These are phyloP conservation scores for Ametastegia equiseti DNA, from an alignment of 2,888 invertebrate species.

Conservation along the genomic window DNA sequence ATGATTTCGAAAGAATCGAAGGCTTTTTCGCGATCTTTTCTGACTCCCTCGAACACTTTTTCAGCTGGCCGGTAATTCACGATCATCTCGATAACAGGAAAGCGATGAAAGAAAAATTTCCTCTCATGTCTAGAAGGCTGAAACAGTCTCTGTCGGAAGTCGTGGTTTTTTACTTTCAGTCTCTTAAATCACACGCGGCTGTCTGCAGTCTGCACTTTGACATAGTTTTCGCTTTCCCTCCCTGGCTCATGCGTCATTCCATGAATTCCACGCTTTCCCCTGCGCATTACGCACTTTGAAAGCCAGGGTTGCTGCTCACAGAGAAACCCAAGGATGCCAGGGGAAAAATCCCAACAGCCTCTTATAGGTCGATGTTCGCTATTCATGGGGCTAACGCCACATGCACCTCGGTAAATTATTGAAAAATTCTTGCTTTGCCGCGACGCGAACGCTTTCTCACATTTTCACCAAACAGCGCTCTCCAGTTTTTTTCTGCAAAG, in stretches of 20 bases:
- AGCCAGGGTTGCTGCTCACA: not conserved
- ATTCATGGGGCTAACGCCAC: not conserved
- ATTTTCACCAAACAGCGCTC: not conserved
- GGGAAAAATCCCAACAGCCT: conserved; percentile 10
- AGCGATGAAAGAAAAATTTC: not conserved
- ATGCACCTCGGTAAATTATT: not conserved
- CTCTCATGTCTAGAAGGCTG: not conserved
- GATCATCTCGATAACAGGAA: conserved; percentile 7
- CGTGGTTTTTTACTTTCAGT: not conserved
- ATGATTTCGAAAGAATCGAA: conserved; percentile 16
- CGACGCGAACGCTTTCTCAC: not conserved
- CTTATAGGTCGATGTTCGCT: not conserved
- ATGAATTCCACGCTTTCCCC: conserved; percentile 23
- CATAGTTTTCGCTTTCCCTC: conserved; percentile 29
- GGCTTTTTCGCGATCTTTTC: not conserved
- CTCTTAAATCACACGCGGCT: not conserved
- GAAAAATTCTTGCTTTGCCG: not conserved
- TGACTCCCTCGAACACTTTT: not conserved
- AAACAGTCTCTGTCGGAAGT: not conserved
- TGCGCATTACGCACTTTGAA: conserved; percentile 1
- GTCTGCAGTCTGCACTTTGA: conserved; percentile 28
- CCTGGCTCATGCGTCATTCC: conserved; percentile 8
- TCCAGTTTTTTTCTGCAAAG: not conserved
- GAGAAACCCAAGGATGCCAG: not conserved
- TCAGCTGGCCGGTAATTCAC: conserved; percentile 9